A percentile compares a stretch with the other conserved stretches of the same genome.
These are phyloP conservation scores for Leptinotarsa haldemani DNA, from an alignment of 2,888 invertebrate species.

Conservation along the genomic window DNA sequence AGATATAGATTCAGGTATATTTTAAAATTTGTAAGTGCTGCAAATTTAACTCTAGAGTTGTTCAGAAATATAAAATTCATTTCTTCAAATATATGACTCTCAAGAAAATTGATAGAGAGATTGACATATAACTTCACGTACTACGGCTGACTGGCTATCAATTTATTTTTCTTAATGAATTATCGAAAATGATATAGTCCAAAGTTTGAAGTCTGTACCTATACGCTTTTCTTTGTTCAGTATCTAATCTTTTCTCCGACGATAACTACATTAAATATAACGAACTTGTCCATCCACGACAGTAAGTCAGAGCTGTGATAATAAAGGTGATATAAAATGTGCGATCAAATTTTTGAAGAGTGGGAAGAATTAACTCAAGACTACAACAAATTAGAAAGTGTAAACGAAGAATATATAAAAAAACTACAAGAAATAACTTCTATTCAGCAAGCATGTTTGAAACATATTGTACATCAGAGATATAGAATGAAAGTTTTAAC, in stretches of 20 bases:
- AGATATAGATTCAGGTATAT: too few relatives aligned
- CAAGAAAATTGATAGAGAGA: too few relatives aligned
- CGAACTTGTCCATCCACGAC: slow-evolving; percentile 5
- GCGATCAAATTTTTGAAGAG: slow-evolving; percentile 48
- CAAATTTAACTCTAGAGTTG: too few relatives aligned
- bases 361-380: slow-evolving; percentile 53
- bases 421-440: slow-evolving; percentile 85
- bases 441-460: slow-evolving; percentile 84
- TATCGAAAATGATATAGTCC: slow-evolving; percentile 18
- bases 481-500: slow-evolving; percentile 84
- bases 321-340: slow-evolving; percentile 38
- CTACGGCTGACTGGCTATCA: not conserved
- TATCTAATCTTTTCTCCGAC: slow-evolving; percentile 32
- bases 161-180: not conserved
- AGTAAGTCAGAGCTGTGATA: slow-evolving; percentile 27
- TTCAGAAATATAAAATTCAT: too few relatives aligned
- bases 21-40: too few relatives aligned
- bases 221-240: slow-evolving; percentile 9
- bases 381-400: slow-evolving; percentile 67
- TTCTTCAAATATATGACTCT: too few relatives aligned
- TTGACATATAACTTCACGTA: not conserved
- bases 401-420: slow-evolving; percentile 82
- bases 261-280: slow-evolving; percentile 1
- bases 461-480: slow-evolving; percentile 88
- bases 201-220: slow-evolving; percentile 32